Evolutionary conservation across 2,113 vertebrate genomes (phyloP), one percentile per base, ranked within the genome.

Genomic region (Corvus hawaiiensis): DNA sequence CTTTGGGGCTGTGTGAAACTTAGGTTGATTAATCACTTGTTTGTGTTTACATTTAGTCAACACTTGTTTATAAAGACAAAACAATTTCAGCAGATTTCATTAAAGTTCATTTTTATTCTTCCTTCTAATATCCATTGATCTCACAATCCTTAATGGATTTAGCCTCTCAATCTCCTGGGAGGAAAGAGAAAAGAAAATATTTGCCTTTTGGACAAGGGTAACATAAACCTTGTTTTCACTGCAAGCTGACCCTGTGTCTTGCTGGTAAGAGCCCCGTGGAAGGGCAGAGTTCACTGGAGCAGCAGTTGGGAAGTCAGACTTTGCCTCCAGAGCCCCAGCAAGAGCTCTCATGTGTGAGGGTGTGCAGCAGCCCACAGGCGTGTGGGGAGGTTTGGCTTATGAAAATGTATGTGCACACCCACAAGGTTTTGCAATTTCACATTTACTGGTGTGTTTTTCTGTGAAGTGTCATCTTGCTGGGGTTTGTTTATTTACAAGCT

Each of bases 401-500:
- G 79, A 59, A 95, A 90, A 96, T 92, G 87, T 1, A 76, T 91
- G 69, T 68, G 73, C 74, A 82, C 94, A 76, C 96, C 93, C 93
- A 95, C 92, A 24, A 2, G 20, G 17, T 68, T 51, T 67, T 89
- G 79, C 85, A 59, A 2, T 63, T 87, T 78, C 56, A 33, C 73
- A 82, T 90, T 52, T 78, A 13, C 69, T 90, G 62, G 64, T 67
- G 58, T 79, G 89, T 51, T 95, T 84, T 90, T 61, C 80, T 4
- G 3, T 8, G 0, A 78, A 86, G 86, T 89, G 86, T 90, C 86
- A 89, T 89, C 88, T 62, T 61, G 26, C 76, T 61, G 92, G 81
- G 79, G 88, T 75, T 92, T 93, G 90, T 95, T 96, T 95, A 84
- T 93, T 95, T 96, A 93, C 92, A 92, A 67, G 83, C 85, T 64